Conservation (phyloP, 2,888 invertebrate species). For the Lithodes maja region DNA sequence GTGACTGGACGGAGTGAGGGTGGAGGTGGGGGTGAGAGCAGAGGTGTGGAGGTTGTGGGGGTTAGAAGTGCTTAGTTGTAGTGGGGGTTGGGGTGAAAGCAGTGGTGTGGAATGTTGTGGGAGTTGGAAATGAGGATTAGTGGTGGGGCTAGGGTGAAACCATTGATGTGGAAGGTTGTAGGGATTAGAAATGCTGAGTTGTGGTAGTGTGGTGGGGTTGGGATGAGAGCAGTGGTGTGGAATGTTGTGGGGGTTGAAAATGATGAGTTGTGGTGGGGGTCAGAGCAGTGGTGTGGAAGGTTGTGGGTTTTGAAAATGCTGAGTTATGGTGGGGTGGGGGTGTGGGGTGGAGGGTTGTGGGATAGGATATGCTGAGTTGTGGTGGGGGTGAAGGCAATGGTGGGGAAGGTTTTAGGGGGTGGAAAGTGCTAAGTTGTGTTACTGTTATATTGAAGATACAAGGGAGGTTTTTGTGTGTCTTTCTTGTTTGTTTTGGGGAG, state of each 20-base stretch:
- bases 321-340: not conserved
- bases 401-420: not conserved
- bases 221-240: not conserved
- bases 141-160: not conserved
- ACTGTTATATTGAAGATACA: not conserved
- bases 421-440: not conserved
- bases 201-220: conserved; percentile 12
- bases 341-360: not conserved
- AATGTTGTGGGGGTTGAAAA: not conserved
- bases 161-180: not conserved
- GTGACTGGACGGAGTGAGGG: not conserved
- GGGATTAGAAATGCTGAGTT: not conserved
- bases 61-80: not conserved
- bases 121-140: not conserved
- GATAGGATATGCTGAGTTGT: not conserved
- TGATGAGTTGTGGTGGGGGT: too few species aligned
- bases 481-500: too few species aligned
- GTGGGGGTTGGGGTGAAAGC: not conserved
- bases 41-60: not conserved
- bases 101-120: conserved; percentile 9
- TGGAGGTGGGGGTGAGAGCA: not conserved
- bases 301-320: too few species aligned
- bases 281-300: too few species aligned
- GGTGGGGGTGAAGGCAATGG: not conserved
- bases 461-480: too few species aligned